Conservation (phyloP, 2,888 invertebrate species). For the Germaria angustata region DNA sequence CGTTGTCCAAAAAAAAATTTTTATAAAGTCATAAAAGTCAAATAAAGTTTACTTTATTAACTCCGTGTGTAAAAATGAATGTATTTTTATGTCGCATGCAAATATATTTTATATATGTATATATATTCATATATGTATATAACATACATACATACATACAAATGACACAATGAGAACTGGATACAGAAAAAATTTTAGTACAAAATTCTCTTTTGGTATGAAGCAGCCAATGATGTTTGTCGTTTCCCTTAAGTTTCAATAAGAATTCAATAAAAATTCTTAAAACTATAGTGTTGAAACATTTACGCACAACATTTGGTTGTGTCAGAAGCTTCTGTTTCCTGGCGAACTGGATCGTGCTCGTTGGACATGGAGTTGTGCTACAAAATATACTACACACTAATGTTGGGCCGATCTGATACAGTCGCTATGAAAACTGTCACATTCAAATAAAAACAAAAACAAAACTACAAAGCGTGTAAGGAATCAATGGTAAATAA, state of each 20-base stretch:
- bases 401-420: neutral
- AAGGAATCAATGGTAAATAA: no score
- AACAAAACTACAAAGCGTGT: no score
- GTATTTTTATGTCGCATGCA: neutral
- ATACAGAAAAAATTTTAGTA: neutral
- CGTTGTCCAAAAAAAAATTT: no score
- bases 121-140: neutral
- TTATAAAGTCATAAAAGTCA: neutral
- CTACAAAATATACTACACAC: neutral
- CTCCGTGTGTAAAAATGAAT: neutral
- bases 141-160: neutral
- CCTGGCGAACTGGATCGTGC: conserved; percentile 5
- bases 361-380: neutral
- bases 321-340: conserved; percentile 51
- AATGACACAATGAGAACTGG: neutral
- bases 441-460: no score
- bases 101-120: neutral
- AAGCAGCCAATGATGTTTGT: conserved; percentile 33
- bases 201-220: neutral
- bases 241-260: conserved; percentile 66
- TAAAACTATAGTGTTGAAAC: conserved; percentile 73
- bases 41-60: neutral
- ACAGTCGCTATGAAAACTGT: conserved; percentile 25
- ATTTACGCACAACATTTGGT: conserved; percentile 72
- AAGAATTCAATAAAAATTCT: conserved; percentile 68